A percentile compares a stretch with the other conserved stretches of the same genome.
These are phyloP conservation scores for Aplochiton taeniatus DNA, from an alignment of 2,797 vertebrate species.

Conservation along the genomic window DNA sequence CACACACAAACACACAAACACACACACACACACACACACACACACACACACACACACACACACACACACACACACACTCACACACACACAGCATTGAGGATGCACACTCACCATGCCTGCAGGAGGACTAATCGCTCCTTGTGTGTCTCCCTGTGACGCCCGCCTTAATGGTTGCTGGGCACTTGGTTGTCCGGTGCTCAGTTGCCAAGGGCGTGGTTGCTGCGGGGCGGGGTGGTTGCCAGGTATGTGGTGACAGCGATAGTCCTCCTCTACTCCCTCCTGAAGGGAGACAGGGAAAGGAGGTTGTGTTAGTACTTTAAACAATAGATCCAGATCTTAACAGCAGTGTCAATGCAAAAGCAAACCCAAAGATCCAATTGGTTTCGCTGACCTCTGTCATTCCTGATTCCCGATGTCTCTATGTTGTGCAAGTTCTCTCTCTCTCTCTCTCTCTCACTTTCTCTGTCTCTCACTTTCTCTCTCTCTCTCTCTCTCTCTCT, in stretches of 20 bases:
- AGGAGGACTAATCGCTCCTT: slow-evolving; percentile 16
- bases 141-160: slow-evolving; percentile 17
- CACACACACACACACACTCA: background rate
- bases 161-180: background rate
- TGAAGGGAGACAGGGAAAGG: too few species aligned
- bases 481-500: background rate
- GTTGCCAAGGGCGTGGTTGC: slow-evolving; percentile 2
- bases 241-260: slow-evolving; percentile 19
- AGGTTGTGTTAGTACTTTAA: too few species aligned
- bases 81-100: background rate
- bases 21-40: background rate
- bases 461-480: too few species aligned
- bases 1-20: background rate
- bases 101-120: slow-evolving; percentile 47
- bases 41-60: background rate
- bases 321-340: too few species aligned
- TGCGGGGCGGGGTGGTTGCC: background rate
- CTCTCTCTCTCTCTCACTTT: background rate
- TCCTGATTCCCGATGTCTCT: too few species aligned
- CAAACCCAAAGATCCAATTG: too few species aligned
- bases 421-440: background rate
- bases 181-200: background rate
- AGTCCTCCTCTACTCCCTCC: background rate
- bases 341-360: too few species aligned
- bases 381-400: too few species aligned